A percentile compares a stretch with the other conserved stretches of the same genome.
These are phyloP conservation scores for Acanthosepion pharaonis DNA, from an alignment of 2,888 invertebrate genomes.

Conservation along the genomic window DNA sequence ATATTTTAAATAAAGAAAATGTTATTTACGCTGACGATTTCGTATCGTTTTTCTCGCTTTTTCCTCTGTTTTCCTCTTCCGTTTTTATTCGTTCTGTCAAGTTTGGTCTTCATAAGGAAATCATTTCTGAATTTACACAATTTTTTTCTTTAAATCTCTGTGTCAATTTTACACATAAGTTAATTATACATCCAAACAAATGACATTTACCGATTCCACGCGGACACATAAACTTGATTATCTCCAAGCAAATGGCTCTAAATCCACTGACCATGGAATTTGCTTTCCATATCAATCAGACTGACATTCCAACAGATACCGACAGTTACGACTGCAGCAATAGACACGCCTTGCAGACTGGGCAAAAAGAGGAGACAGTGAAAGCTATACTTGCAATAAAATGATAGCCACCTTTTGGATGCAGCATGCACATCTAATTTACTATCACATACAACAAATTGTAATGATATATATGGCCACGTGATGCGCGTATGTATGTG, in stretches of 20 bases:
- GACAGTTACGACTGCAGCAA: not conserved
- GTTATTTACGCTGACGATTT: not conserved
- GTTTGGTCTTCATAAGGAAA: not conserved
- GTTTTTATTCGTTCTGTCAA: not conserved
- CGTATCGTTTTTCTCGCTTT: not conserved
- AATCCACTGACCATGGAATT: constrained; percentile 18
- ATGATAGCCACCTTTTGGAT: not conserved
- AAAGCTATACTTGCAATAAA: too few relatives aligned
- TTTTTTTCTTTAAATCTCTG: not conserved
- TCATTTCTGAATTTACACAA: not conserved
- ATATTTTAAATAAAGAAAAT: not conserved
- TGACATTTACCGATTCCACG: not conserved
- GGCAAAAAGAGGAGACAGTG: not conserved
- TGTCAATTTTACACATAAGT: not conserved
- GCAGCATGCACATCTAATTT: not conserved
- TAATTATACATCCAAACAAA: not conserved
- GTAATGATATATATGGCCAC: too few relatives aligned
- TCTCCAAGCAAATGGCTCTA: not conserved
- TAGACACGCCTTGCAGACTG: not conserved
- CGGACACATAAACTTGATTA: not conserved
- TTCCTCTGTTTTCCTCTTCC: not conserved
- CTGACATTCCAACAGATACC: not conserved
- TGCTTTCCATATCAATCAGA: not conserved
- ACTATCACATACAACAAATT: not conserved
- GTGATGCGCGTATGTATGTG: too few relatives aligned